These are phyloP conservation scores for Cephus cinctus DNA, from an alignment of 1,140 invertebrate genomes.

Conservation along the genomic window DNA sequence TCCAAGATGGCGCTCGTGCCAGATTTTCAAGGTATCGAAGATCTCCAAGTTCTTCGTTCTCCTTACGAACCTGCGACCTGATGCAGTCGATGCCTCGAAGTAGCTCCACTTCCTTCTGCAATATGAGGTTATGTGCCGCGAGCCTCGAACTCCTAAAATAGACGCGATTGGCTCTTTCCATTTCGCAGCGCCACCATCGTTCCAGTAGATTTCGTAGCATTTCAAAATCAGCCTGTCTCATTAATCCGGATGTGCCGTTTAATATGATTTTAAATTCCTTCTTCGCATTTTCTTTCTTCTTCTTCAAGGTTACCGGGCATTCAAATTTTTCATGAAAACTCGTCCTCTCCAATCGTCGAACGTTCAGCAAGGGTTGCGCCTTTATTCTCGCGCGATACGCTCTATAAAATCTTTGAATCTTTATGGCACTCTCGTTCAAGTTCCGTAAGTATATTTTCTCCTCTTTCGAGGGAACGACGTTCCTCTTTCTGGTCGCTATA, in stretches of 20 bases:
- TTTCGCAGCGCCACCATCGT: slow-evolving; percentile 67
- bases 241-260: no score
- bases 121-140: slow-evolving; percentile 60
- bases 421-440: slow-evolving; percentile 29
- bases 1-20: slow-evolving; percentile 31
- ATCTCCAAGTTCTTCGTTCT: slow-evolving; percentile 56
- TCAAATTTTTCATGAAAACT: background rate
- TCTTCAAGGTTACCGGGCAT: slow-evolving; percentile 1
- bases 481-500: background rate
- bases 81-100: slow-evolving; percentile 64
- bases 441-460: background rate
- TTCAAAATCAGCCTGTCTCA: slow-evolving; percentile 64
- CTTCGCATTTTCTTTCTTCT: no score
- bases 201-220: slow-evolving; percentile 64
- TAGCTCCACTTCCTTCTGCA: slow-evolving; percentile 67
- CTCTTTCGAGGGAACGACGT: background rate
- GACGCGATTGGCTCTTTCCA: slow-evolving; percentile 56
- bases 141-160: slow-evolving; percentile 62
- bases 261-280: no score
- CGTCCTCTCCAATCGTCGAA: background rate
- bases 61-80: slow-evolving; percentile 57
- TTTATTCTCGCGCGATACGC: slow-evolving; percentile 18
- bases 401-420: slow-evolving; percentile 48
- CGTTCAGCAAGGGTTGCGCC: background rate
- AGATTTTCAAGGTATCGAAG: slow-evolving; percentile 63